Base-by-base conservation (phyloP, 2,113 vertebrate species). In the Triplophysa tibetana region DNA sequence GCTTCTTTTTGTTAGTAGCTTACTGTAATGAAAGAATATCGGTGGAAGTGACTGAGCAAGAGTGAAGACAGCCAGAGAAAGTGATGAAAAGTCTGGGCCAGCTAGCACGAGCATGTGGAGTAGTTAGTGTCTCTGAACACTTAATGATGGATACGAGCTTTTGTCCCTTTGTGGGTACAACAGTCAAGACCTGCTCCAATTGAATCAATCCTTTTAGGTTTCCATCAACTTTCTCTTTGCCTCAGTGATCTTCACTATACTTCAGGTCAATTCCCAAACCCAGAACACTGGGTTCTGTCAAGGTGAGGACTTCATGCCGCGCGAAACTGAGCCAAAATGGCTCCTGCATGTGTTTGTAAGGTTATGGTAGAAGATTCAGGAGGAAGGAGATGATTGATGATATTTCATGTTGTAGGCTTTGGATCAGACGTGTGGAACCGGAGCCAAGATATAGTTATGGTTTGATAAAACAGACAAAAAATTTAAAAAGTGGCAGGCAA, bases 171-270 rank as follows among this genome's bases (percentile, higher is more conserved):
- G 63, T 58, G 12, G 61, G 29, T 58, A 56, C 24, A 54, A 33
- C 26, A 56, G 24, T 58, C 33, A 23, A 41, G 60, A n/a, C 16
- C 21, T 81, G 65, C 24, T 78, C 41, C 52, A 52, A n/a, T 75
- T 63, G 61, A 78, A 75, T 82, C 54, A 56, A 64, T 67, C n/a
- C 43, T 75, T 70, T 81, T 24, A 62, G 48, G 69, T 81, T 84
- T 78, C 75, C 26, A 7, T 78, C 11, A 58, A 67, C 65, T 66
- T 77, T 56, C 48, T 52, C 73, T 80, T 68, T n/a, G 58, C 26
- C 21, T 79, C 16, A 23, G 3, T 70, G 26, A 63, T 69, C 81
- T 64, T 41, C 54, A 66, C 41, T 10, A 58, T 69, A 50, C 41
- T 65, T 75, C 58, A 63, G 26, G 13, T 63, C 23, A 70, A 60